Percentiles rank a stretch among this genome's conserved stretches.
phyloP scores from a whole-genome alignment of 2,797 vertebrate genomes.

The Anolis apletophallus region DNA sequence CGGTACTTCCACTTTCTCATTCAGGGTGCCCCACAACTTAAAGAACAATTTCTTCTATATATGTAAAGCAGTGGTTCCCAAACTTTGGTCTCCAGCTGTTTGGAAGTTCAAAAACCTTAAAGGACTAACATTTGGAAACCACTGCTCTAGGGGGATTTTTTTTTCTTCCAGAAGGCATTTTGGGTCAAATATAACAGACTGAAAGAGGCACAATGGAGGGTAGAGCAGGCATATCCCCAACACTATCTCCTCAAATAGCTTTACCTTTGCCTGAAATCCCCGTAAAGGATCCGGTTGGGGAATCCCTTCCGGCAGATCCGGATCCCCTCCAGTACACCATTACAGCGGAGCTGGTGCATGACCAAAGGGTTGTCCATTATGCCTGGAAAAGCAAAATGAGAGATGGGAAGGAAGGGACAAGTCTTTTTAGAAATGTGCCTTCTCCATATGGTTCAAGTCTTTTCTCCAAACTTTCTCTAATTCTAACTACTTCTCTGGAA shows the following conservation, averaged over 20 bases:
- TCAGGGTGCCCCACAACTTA: no score
- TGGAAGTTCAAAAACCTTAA: no score
- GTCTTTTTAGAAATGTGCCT: not conserved
- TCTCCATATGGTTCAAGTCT: not conserved
- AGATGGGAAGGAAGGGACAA: no score
- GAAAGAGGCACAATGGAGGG: not conserved
- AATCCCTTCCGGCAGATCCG: conserved; percentile 91
- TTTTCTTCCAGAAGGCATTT: not conserved
- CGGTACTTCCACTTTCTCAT: no score
- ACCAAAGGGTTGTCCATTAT: conserved; percentile 88
- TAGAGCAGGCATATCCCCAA: accelerated
- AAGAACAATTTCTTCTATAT: not conserved
- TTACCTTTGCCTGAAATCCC: conserved; percentile 89
- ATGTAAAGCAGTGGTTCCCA: no score
- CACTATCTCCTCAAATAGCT: not conserved
- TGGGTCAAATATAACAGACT: no score
- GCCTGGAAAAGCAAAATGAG: conserved; percentile 49
- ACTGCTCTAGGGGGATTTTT: no score
- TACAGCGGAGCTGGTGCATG: conserved; percentile 89
- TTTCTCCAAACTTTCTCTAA: not conserved
- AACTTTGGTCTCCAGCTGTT: no score
- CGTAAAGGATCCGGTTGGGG: conserved; percentile 90
- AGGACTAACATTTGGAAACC: no score
- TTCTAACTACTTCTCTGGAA: not conserved
- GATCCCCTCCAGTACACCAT: conserved; percentile 88